Evolutionary conservation across 2,797 vertebrate species (phyloP).

Genomic region (Peromyscus eremicus): DNA sequence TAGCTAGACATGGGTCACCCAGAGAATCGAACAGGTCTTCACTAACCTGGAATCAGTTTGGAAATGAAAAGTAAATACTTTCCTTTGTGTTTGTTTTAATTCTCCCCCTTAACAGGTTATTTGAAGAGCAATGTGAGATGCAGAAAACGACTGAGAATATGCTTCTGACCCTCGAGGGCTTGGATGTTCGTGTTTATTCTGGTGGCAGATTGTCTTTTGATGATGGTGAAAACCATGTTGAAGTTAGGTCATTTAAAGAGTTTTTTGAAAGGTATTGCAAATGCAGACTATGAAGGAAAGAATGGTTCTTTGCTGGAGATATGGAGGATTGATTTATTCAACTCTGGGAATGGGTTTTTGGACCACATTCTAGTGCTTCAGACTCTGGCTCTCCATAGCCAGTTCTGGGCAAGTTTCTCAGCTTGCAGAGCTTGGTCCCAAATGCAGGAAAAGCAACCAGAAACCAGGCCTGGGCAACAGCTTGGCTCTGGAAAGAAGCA

Average conservation of each 20-base stretch:
- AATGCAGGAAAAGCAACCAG: accelerated
- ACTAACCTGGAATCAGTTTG: background rate
- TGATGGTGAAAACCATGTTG: constrained; percentile 39
- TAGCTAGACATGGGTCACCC: accelerated
- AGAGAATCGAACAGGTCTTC: accelerated
- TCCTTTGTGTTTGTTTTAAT: background rate
- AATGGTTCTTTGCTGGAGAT: background rate
- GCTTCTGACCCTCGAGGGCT: accelerated
- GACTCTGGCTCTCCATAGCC: accelerated
- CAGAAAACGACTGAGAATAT: accelerated
- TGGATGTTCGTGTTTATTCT: background rate
- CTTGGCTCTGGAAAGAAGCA: background rate
- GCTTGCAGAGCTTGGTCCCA: accelerated
- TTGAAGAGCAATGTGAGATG: background rate
- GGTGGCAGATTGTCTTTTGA: constrained; percentile 23
- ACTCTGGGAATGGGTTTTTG: background rate
- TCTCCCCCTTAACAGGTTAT: background rate
- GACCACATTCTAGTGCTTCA: accelerated
- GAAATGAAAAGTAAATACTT: background rate
- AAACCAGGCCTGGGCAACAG: accelerated
- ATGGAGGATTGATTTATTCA: constrained; percentile 48
- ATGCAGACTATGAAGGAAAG: background rate
- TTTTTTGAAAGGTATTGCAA: constrained; percentile 68
- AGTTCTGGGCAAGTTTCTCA: too few species aligned
- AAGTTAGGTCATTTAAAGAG: constrained; percentile 34